Conservation (phyloP, 2,888 invertebrate species). For the Nomada fucata region DNA sequence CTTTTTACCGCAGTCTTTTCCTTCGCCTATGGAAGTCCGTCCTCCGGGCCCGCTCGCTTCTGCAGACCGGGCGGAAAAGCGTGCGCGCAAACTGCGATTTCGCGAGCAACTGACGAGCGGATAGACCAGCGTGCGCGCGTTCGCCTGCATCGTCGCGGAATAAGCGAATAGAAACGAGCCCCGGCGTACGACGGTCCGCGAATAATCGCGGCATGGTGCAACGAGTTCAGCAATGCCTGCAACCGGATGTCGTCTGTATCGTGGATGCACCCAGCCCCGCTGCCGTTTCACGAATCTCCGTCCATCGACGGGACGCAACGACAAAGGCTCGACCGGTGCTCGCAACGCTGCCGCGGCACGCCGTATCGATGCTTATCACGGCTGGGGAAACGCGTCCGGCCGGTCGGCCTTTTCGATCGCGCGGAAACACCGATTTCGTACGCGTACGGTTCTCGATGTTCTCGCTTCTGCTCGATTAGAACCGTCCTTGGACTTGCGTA, state of each 20-base stretch:
- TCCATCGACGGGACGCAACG: background rate
- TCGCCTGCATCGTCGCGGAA: conserved; percentile 69
- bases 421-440: background rate
- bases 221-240: conserved; percentile 16
- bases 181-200: conserved; percentile 39
- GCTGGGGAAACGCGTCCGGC: conserved; percentile 21
- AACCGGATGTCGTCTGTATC: conserved; percentile 13
- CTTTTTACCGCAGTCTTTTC: too few species aligned
- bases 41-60: too few species aligned
- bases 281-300: conserved; percentile 7
- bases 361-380: conserved; percentile 33
- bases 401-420: background rate
- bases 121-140: conserved; percentile 59
- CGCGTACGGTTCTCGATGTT: too few species aligned
- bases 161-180: conserved; percentile 50
- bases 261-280: background rate
- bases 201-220: conserved; percentile 44
- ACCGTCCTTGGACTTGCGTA: conserved; percentile 67
- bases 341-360: background rate
- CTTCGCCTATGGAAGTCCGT: too few species aligned
- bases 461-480: background rate
- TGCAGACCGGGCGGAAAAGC: background rate
- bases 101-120: conserved; percentile 69
- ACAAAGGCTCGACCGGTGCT: background rate
- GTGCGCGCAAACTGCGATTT: conserved; percentile 47